Evolutionary conservation across 1,140 invertebrate species (phyloP), one percentile per base, ranked within the genome.

Genomic region (Atta cephalotes): DNA sequence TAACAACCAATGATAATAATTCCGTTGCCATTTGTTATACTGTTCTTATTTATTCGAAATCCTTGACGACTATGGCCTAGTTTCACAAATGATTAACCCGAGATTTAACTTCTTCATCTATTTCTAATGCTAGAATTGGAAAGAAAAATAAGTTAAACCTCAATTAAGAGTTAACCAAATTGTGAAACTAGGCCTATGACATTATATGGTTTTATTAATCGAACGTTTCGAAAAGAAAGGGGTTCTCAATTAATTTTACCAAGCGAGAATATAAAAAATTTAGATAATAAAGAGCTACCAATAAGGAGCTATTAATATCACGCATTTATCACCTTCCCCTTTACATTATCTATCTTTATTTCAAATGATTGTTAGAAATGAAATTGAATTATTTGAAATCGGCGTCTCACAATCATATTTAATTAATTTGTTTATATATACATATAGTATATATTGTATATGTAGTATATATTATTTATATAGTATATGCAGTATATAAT

Each of bases 281-380:
- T 5, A 4, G 12, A 45, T 53, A 14, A 18, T 80, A 68, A 56
- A 63, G 12, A 56, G 12, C 45, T 25, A 51, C 7, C 68, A 80
- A 45, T 14, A 68, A 80, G 2, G n/a, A 70, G 31, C 49, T 80
- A 56, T 80, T 70, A 70, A 25, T 80, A 70, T 56, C n/a, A 63
- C 28, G 14, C 10, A 9, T 70, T 56, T 68, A 51, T 68, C 28
- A 1, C 21, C n/a, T 80, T 31, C n/a, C 28, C 14, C 18, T 35
- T 28, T 39, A 68, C 28, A 58, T 77, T 0, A 18, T 66, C n/a
- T 31, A 63, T 49, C 25, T 35, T 28, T 66, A 31, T 35, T 18
- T 66, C 28, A 0, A 53, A 66, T 28, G n/a, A 56, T 56, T 31
- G 16, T 68, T 80, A 53, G n/a, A 45, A 56, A 70, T 56, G 68